Conservation (phyloP, 2,888 invertebrate species). For the Lamellibrachia columna region DNA sequence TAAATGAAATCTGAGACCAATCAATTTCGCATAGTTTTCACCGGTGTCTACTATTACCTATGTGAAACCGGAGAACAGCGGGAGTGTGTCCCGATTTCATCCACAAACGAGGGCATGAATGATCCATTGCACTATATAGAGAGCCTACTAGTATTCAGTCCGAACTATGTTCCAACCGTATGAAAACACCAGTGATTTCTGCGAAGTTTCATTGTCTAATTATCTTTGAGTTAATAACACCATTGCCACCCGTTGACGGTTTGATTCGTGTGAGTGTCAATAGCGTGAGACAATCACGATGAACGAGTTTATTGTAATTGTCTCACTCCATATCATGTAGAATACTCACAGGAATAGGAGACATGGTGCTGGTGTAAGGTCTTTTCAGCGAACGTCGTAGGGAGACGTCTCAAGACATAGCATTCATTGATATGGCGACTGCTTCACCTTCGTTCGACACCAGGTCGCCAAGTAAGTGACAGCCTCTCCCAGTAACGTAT, state of each 20-base stretch:
- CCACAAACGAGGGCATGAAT: neutral
- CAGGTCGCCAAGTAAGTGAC: neutral
- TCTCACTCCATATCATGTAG: neutral
- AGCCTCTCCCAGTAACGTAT: neutral
- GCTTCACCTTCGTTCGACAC: neutral
- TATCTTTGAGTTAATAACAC: neutral
- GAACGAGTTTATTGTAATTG: neutral
- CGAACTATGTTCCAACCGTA: neutral
- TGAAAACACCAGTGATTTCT: neutral
- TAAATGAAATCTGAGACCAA: neutral
- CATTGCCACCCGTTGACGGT: neutral
- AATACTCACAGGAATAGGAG: neutral
- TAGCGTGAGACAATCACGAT: neutral
- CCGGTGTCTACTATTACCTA: neutral
- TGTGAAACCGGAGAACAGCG: neutral
- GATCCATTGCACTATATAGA: neutral
- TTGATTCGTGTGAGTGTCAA: neutral
- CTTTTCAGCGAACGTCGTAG: neutral
- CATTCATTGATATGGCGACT: neutral
- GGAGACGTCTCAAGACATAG: neutral
- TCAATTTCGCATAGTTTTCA: neutral
- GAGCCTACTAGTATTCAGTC: neutral
- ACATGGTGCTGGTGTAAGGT: neutral
- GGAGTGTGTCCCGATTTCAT: neutral
- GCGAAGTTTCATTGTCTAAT: neutral